A percentile compares a stretch with the other conserved stretches of the same genome.
phyloP scores from a whole-genome alignment of 1,140 invertebrate species.

The Drosophila arizonae region DNA sequence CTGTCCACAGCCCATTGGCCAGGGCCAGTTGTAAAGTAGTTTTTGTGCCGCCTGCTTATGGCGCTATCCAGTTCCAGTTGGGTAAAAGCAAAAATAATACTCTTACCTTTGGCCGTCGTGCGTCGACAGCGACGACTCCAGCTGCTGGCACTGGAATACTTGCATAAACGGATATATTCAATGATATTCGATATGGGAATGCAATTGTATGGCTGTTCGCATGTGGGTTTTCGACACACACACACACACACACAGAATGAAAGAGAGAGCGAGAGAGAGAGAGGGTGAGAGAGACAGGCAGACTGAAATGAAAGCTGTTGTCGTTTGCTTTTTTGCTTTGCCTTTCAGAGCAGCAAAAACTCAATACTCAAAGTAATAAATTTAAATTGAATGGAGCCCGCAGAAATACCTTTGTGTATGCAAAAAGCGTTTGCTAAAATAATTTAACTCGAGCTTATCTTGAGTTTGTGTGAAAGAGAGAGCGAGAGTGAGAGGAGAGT shows the following conservation, averaged over 20 bases:
- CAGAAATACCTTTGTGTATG: slow-evolving; percentile 28
- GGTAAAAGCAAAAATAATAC: slow-evolving; percentile 4
- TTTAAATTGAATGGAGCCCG: slow-evolving; percentile 33
- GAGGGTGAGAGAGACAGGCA: too few species aligned
- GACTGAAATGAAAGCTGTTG: slow-evolving; percentile 13
- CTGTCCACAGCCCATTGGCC: background rate
- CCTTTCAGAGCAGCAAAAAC: slow-evolving; percentile 40
- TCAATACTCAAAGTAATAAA: slow-evolving; percentile 39
- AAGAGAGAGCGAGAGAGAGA: too few species aligned
- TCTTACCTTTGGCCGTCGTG: slow-evolving; percentile 2
- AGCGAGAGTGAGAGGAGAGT: background rate
- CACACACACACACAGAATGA: background rate
- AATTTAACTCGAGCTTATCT: slow-evolving; percentile 13
- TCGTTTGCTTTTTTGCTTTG: slow-evolving; percentile 31
- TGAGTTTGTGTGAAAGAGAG: background rate
- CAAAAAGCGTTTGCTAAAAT: slow-evolving; percentile 15
- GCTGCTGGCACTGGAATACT: slow-evolving; percentile 17
- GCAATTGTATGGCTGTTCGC: slow-evolving; percentile 20
- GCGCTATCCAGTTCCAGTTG: background rate
- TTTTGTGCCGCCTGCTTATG: background rate
- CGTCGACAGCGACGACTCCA: background rate
- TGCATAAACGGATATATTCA: slow-evolving; percentile 26
- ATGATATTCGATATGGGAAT: slow-evolving; percentile 37
- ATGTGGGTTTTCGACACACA: slow-evolving; percentile 7
- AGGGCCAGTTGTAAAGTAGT: background rate